A percentile compares a stretch with the other conserved stretches of the same genome.
Conservation (phyloP, 2,113 vertebrate genomes). For the Lampris megalopsis region DNA sequence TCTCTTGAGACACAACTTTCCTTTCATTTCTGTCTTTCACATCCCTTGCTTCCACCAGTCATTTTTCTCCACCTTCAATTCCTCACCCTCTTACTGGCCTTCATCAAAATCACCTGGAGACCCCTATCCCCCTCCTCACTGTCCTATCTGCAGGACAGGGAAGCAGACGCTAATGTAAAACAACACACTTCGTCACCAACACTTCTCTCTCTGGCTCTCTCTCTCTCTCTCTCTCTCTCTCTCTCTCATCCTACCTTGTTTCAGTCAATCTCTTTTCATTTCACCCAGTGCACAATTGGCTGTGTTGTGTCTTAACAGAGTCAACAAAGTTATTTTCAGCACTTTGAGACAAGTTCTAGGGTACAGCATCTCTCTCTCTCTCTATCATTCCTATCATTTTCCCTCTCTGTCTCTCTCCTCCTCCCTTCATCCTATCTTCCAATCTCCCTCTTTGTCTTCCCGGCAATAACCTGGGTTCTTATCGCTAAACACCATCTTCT, state of each 20-base stretch:
- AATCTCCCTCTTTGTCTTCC: neutral
- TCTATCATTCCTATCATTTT: neutral
- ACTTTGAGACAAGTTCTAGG: too few relatives aligned
- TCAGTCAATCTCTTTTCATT: neutral
- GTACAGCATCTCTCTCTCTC: neutral
- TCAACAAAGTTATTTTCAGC: too few relatives aligned
- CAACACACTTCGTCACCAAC: neutral
- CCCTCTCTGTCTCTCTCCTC: neutral
- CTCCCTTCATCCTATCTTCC: neutral
- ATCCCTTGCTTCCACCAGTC: neutral
- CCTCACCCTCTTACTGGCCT: neutral
- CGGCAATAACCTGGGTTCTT: constrained; percentile 1
- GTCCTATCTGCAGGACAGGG: neutral
- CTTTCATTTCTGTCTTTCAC: neutral
- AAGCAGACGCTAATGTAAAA: neutral
- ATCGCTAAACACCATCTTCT: constrained; percentile 36
- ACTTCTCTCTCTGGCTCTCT: neutral
- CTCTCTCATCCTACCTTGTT: neutral
- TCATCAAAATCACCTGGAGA: too few relatives aligned
- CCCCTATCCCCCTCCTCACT: neutral
- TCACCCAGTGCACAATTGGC: neutral
- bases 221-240: neutral
- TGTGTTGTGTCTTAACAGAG: neutral
- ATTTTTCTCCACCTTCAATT: neutral
- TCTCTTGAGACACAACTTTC: too few relatives aligned